Evolutionary conservation across 2,888 invertebrate species (phyloP).

Genomic region (Drosophila siamana): DNA sequence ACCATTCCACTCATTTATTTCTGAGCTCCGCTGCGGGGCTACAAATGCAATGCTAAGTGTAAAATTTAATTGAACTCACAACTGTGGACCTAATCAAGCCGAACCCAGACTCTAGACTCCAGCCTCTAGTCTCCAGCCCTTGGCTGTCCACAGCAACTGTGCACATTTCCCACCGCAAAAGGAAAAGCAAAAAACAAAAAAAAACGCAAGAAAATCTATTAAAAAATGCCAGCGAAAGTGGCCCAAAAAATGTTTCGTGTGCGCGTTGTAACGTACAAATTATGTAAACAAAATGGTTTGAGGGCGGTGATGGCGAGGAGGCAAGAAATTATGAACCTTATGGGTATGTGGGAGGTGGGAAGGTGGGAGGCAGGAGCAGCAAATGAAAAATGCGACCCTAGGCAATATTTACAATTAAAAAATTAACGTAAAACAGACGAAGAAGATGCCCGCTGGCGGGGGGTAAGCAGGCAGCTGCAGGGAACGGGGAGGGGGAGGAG

Average conservation of each 20-base stretch:
- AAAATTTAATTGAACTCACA: slow-evolving; percentile 69
- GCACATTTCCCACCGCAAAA: slow-evolving; percentile 68
- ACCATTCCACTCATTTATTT: neutral
- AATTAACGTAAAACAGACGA: slow-evolving; percentile 80
- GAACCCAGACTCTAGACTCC: slow-evolving; percentile 3
- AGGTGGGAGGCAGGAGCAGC: slow-evolving; percentile 31
- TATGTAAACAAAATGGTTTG: slow-evolving; percentile 71
- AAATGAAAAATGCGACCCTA: slow-evolving; percentile 78
- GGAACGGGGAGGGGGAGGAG: neutral
- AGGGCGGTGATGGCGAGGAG: slow-evolving; percentile 2
- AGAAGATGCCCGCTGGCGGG: slow-evolving; percentile 35
- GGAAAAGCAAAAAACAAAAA: slow-evolving; percentile 31
- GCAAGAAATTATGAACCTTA: slow-evolving; percentile 73
- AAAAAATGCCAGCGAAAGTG: slow-evolving; percentile 68
- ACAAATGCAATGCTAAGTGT: slow-evolving; percentile 60
- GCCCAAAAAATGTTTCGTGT: slow-evolving; percentile 70
- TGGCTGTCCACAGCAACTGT: slow-evolving; percentile 57
- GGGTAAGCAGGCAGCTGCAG: neutral
- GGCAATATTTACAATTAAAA: slow-evolving; percentile 82
- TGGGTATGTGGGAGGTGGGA: slow-evolving; percentile 43
- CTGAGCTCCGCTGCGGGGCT: slow-evolving; percentile 25
- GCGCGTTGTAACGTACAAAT: slow-evolving; percentile 81
- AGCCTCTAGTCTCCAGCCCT: neutral
- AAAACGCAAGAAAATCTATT: slow-evolving; percentile 64
- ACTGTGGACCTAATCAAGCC: slow-evolving; percentile 56